Percentiles rank a stretch among this genome's conserved stretches.
Evolutionary conservation across 2,888 invertebrate species (phyloP).

Genomic region (Yponomeuta evonymella): DNA sequence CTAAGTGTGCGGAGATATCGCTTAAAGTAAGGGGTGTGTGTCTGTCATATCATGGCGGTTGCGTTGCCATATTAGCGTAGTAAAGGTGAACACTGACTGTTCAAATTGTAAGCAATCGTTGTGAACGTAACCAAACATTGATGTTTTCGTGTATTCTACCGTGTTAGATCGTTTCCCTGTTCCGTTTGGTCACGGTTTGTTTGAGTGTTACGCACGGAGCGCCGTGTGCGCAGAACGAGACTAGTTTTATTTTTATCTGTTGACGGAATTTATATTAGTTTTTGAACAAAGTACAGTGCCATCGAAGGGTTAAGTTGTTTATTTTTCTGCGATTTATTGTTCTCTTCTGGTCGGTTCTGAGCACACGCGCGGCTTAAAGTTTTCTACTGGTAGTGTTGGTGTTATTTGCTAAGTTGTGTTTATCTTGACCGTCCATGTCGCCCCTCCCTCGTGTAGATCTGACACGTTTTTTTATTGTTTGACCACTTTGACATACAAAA

Average conservation of each 20-base stretch:
- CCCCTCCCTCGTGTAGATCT: slow-evolving; percentile 39
- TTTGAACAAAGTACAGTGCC: slow-evolving; percentile 4
- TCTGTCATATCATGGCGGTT: slow-evolving; percentile 50
- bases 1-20: not conserved
- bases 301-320: not conserved
- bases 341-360: not conserved
- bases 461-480: slow-evolving; percentile 31
- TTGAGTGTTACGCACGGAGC: slow-evolving; percentile 22
- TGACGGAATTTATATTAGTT: not conserved
- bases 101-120: slow-evolving; percentile 53
- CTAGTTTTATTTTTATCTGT: not conserved
- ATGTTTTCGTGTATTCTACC: slow-evolving; percentile 35
- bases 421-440: slow-evolving; percentile 62
- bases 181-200: slow-evolving; percentile 19
- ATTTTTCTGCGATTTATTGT: not conserved
- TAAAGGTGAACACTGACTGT: slow-evolving; percentile 42
- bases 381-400: slow-evolving; percentile 18
- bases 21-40: not conserved
- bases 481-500: slow-evolving; percentile 41
- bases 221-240: slow-evolving; percentile 1
- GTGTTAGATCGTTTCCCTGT: slow-evolving; percentile 12
- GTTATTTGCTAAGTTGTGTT: slow-evolving; percentile 22
- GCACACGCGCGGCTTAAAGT: not conserved
- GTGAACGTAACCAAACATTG: slow-evolving; percentile 57
- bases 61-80: slow-evolving; percentile 68